Base-by-base conservation (phyloP, 2,888 invertebrate species). In the Punctoribates punctum region DNA sequence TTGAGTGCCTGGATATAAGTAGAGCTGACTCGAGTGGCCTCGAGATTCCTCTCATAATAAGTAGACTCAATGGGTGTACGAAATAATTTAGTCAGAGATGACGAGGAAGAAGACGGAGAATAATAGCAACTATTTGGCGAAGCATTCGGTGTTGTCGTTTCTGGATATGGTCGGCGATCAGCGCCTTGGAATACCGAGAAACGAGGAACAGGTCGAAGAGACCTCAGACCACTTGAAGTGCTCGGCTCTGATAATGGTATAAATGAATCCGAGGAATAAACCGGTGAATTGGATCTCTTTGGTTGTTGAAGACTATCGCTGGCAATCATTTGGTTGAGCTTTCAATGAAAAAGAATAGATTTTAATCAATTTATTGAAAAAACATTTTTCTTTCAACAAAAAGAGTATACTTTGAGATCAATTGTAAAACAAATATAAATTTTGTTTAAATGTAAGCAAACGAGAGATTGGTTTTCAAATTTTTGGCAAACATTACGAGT, bases 231-330 rank as follows among this genome's bases (percentile, higher is more conserved):
- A 15, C 34, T 38, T 6, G 70, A 70, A 70, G 70, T 70, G 15
- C 70, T 42, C 46, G 70, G 70, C n/a, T 70, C 20, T 70, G 70
- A 70, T 0, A 42, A 13, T 46, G 42, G 42, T 42, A 42, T 42
- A 38, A 34, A 65, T 38, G 65, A 38, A 15, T 29, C 29, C n/a
- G 62, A 62, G 11, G 62, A 27, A 27, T 23, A 42, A 38, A 38
- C 20, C 0, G 42, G 42, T 9, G 38, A 42, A 42, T 13, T 2
- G 11, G 70, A 70, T 29, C n/a, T n/a, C 27, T 62, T 62, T 5
- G 34, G 62, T 29, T 17, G 62, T 34, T 3, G 17, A 15, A 2
- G 6, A 27, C 6, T 11, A 25, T 34, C 23, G 25, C 13, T 23
- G 23, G 1, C 57, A 25, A 25, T 5, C 8, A 8, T 42, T 42